Percentiles rank a stretch among this genome's conserved stretches.
Evolutionary conservation across 2,113 vertebrate species (phyloP).

Genomic region (Zingel zingel): DNA sequence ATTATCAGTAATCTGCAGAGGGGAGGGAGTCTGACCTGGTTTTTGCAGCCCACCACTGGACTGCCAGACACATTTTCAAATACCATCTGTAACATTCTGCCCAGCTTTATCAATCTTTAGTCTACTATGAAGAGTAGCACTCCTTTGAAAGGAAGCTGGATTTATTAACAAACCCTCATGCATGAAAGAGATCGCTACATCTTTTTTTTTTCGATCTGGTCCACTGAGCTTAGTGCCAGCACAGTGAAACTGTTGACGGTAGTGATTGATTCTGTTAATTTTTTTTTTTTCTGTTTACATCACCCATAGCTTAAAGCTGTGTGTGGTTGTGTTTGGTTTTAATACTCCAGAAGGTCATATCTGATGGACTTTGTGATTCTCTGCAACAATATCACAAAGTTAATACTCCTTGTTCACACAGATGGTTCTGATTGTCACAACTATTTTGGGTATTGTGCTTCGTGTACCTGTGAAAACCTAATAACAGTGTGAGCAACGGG

Average conservation of each 20-base stretch:
- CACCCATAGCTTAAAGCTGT: slow-evolving; percentile 20
- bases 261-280: slow-evolving; percentile 44
- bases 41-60: slow-evolving; percentile 78
- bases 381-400: background rate
- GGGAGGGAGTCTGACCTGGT: slow-evolving; percentile 82
- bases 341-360: background rate
- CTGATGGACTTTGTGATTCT: background rate
- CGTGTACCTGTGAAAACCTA: background rate
- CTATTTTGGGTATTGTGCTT: slow-evolving; percentile 2
- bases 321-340: background rate
- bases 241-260: slow-evolving; percentile 33
- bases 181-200: slow-evolving; percentile 20
- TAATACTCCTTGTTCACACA: background rate
- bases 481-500: background rate
- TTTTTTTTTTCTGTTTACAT: slow-evolving; percentile 39
- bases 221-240: slow-evolving; percentile 26
- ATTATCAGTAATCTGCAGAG: slow-evolving; percentile 85
- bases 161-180: slow-evolving; percentile 37
- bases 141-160: slow-evolving; percentile 49
- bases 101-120: slow-evolving; percentile 68
- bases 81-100: slow-evolving; percentile 80
- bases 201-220: slow-evolving; percentile 41
- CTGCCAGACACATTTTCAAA: slow-evolving; percentile 79
- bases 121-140: slow-evolving; percentile 29
- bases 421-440: background rate